Evolutionary conservation across 2,888 invertebrate genomes (phyloP).

Genomic region (Sarcophaga subvicina): DNA sequence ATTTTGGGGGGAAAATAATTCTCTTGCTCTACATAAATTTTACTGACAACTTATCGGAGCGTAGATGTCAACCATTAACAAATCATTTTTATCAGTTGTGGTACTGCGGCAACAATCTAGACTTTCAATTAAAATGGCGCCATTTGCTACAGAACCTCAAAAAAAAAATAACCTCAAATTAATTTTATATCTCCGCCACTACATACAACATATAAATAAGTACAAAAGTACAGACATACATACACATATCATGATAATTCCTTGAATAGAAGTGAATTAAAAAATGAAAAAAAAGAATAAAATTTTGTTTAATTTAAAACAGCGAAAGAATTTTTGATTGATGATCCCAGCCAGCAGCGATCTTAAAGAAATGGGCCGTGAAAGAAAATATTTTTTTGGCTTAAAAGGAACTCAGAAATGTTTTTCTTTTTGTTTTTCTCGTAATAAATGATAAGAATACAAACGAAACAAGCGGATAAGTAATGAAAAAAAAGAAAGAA

Average conservation of each 20-base stretch:
- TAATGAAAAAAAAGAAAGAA: not conserved
- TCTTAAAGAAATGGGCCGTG: slow-evolving; percentile 38
- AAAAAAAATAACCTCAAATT: slow-evolving; percentile 44
- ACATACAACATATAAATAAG: slow-evolving; percentile 1
- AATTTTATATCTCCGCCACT: slow-evolving; percentile 3
- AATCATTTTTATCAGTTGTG: slow-evolving; percentile 62
- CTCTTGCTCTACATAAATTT: slow-evolving; percentile 45
- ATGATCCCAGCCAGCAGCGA: slow-evolving; percentile 53
- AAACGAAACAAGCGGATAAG: slow-evolving; percentile 10
- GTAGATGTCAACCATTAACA: slow-evolving; percentile 61
- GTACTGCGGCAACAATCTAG: slow-evolving; percentile 42
- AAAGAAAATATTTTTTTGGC: slow-evolving; percentile 31
- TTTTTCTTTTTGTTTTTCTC: not conserved
- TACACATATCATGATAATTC: not conserved
- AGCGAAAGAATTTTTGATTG: slow-evolving; percentile 65
- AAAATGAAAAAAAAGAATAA: not conserved
- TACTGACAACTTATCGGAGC: slow-evolving; percentile 45
- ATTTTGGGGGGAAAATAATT: slow-evolving; percentile 5
- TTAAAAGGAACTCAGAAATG: slow-evolving; percentile 20
- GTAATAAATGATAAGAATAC: slow-evolving; percentile 32
- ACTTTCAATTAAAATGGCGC: slow-evolving; percentile 68
- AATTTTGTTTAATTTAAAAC: slow-evolving; percentile 25
- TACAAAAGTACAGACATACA: not conserved
- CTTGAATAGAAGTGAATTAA: too few species aligned
- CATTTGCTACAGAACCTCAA: slow-evolving; percentile 57